Base-by-base conservation (phyloP, 1,140 invertebrate genomes). In the Bombus consobrinus region DNA sequence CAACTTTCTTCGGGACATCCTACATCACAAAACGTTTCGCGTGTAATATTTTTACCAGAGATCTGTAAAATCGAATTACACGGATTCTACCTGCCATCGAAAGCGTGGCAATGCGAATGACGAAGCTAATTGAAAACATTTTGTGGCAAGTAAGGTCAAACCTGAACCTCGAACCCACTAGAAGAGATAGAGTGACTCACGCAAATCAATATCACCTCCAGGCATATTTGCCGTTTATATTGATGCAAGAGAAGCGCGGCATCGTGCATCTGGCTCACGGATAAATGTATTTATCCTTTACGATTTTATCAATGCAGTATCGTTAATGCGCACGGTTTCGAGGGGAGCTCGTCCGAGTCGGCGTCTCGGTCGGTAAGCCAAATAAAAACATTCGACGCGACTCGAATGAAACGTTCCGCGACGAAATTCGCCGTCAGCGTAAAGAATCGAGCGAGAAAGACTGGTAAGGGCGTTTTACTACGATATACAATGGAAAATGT, bases 181-280 rank as follows among this genome's bases (percentile, higher is more conserved):
- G 81, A 87, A 59, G 53, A 91, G 87, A 91, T 85, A 83, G 83
- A 92, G 79, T 92, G 90, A 93, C 89, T 93, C 91, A 91, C 78
- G 88, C 90, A 53, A 93, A 93, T 93, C 92, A 89, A 93, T 93
- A 92, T 91, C 81, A 62, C 87, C 89, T 88, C 84, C 89, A 85
- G 74, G 77, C 84, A 74, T 62, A 85, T 81, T 85, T 85, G 78
- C 71, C 83, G 83, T 72, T 81, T 81, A 69, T 80, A 85, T 75
- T 64, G 71, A 32, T 43, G 71, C 47, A 68, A 85, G 59, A 85
- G n/a, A 43, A 78, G 6, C 75, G 66, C n/a, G 6, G 47, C 15
- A 75, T 41, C 13, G 15, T 75, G 41, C 59, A 82, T 82, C 59
- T 66, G 72, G 15, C 43, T 71, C 28, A 59, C 28, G 53, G 41